A percentile compares a stretch with the other conserved stretches of the same genome.
Conservation (phyloP, 1,140 invertebrate species). For the Heliconius hewitsoni region DNA sequence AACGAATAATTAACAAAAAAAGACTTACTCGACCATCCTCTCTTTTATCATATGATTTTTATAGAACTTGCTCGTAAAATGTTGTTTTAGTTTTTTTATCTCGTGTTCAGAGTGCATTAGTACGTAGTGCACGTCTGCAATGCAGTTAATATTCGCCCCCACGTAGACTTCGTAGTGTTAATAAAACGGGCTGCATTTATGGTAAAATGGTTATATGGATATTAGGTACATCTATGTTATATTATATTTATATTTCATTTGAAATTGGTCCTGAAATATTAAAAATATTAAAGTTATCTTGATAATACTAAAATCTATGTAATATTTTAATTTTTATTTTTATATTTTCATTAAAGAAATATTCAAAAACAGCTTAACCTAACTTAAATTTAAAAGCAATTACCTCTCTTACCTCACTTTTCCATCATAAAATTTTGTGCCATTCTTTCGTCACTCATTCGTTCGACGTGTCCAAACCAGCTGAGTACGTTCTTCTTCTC, state of each 20-base stretch:
- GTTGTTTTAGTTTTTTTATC: constrained; percentile 27
- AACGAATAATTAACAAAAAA: not conserved
- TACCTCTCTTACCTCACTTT: too few species aligned
- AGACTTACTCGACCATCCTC: constrained; percentile 12
- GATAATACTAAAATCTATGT: too few species aligned
- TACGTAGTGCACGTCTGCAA: constrained; percentile 35
- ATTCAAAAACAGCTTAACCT: too few species aligned
- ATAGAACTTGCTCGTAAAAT: constrained; percentile 9
- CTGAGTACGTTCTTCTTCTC: too few species aligned
- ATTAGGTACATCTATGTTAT: not conserved
- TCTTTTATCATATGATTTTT: constrained; percentile 19
- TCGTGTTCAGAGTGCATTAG: constrained; percentile 21
- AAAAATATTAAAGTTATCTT: not conserved
- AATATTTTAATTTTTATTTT: too few species aligned
- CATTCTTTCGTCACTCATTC: too few species aligned
- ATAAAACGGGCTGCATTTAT: constrained; percentile 27
- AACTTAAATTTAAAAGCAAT: too few species aligned
- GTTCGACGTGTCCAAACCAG: too few species aligned
- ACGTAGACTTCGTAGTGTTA: constrained; percentile 15
- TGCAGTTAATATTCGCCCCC: constrained; percentile 31
- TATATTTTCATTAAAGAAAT: too few species aligned
- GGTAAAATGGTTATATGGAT: constrained; percentile 13
- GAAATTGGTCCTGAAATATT: not conserved
- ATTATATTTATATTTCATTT: not conserved
- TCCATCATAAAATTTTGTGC: too few species aligned